Percentiles rank a stretch among this genome's conserved stretches.
These are phyloP conservation scores for Crotalus viridis DNA, from an alignment of 2,113 vertebrate species.

Conservation along the genomic window DNA sequence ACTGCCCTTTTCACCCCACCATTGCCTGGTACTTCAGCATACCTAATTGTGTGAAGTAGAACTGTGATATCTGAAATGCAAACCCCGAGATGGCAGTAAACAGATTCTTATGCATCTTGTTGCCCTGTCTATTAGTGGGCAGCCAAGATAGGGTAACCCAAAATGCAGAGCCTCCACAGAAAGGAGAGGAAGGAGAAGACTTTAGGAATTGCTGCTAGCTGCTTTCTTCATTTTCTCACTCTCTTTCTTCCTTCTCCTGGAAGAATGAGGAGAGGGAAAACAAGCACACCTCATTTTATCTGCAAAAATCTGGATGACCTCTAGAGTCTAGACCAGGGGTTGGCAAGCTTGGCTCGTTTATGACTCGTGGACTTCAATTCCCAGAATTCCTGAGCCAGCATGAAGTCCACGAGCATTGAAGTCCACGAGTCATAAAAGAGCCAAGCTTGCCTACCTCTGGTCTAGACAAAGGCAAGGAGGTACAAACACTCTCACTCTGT, in stretches of 20 bases:
- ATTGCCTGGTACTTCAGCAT: neutral
- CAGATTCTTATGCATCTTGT: neutral
- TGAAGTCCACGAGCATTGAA: too few species aligned
- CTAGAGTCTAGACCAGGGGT: neutral
- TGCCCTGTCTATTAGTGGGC: neutral
- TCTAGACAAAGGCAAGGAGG: neutral
- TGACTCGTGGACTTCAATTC: too few species aligned
- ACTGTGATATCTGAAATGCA: neutral
- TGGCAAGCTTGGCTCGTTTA: too few species aligned
- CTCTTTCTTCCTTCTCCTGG: neutral
- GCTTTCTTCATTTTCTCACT: neutral
- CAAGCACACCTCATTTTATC: neutral
- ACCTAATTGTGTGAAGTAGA: neutral
- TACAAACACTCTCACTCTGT: neutral
- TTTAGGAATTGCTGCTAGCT: neutral
- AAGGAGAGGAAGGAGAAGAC: neutral
- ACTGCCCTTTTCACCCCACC: neutral
- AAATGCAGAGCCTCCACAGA: neutral
- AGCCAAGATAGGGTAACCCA: neutral
- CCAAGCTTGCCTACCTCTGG: too few species aligned
- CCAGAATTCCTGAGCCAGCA: too few species aligned
- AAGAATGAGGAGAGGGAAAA: neutral
- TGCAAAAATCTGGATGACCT: neutral
- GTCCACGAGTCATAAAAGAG: too few species aligned
- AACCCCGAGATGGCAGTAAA: neutral